These are phyloP conservation scores for Oxystoma pomonae DNA, from an alignment of 2,888 invertebrate species.

Conservation along the genomic window DNA sequence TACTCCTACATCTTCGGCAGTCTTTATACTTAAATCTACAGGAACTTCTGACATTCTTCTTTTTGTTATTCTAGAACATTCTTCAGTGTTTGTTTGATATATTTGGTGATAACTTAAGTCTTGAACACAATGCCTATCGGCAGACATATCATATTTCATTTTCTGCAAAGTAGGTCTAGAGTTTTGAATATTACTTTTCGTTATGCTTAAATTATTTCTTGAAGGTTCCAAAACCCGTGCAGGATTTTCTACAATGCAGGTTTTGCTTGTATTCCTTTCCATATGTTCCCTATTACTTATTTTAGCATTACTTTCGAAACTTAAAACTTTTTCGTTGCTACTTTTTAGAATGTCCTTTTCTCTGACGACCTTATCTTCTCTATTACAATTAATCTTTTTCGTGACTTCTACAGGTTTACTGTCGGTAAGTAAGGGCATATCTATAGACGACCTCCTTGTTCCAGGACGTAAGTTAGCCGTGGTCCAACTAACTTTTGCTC, in stretches of 20 bases:
- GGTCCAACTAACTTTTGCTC: not conserved
- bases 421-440: not conserved
- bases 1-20: not conserved
- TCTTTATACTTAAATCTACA: slow-evolving; percentile 17
- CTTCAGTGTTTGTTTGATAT: not conserved
- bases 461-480: not conserved
- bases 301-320: not conserved
- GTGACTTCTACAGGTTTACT: not conserved
- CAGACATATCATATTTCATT: too few relatives aligned
- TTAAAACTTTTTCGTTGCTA: not conserved
- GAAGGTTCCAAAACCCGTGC: too few relatives aligned
- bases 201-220: too few relatives aligned
- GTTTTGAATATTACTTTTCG: not conserved
- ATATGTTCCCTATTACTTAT: not conserved
- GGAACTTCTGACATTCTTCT: slow-evolving; percentile 12
- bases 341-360: too few relatives aligned
- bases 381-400: not conserved
- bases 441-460: not conserved
- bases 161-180: too few relatives aligned
- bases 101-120: not conserved
- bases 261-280: not conserved
- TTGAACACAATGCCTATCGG: too few relatives aligned
- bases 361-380: not conserved
- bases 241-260: not conserved
- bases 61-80: not conserved